Evolutionary conservation across 2,888 invertebrate species (phyloP).

Genomic region (Baronia brevicornis): DNA sequence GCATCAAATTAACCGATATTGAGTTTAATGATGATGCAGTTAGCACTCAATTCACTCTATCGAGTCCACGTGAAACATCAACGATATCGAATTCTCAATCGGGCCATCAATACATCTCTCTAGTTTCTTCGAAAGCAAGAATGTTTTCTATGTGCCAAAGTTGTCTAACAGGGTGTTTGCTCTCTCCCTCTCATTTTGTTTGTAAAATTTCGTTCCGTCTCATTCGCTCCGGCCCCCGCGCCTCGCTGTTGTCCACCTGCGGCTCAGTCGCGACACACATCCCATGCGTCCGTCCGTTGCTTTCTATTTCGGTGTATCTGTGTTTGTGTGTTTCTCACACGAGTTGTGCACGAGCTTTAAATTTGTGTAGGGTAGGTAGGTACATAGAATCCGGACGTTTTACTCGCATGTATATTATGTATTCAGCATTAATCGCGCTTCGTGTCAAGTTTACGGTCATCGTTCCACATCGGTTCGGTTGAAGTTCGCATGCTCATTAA

Average conservation of each 20-base stretch:
- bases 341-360: constrained; percentile 2
- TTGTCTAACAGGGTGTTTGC: constrained; percentile 46
- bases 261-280: constrained; percentile 56
- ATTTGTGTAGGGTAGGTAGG: no score
- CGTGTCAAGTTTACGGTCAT: constrained; percentile 45
- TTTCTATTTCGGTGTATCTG: constrained; percentile 68
- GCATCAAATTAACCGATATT: no score
- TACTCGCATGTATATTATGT: constrained; percentile 17
- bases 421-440: constrained; percentile 11
- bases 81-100: constrained; percentile 42
- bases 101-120: constrained; percentile 49
- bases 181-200: no score
- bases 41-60: constrained; percentile 13
- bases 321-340: constrained; percentile 30
- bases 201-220: constrained; percentile 42
- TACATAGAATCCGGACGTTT: no score
- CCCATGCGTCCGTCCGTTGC: constrained; percentile 61
- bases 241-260: constrained; percentile 55
- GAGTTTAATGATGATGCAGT: no score
- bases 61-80: constrained; percentile 25
- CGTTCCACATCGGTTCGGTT: constrained; percentile 22
- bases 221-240: constrained; percentile 39
- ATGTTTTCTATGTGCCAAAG: constrained; percentile 47
- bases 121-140: constrained; percentile 56
- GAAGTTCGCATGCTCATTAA: no score